Evolutionary conservation across 2,113 vertebrate genomes (phyloP), one percentile per base, ranked within the genome.

Genomic region (Oryzias melastigma): DNA sequence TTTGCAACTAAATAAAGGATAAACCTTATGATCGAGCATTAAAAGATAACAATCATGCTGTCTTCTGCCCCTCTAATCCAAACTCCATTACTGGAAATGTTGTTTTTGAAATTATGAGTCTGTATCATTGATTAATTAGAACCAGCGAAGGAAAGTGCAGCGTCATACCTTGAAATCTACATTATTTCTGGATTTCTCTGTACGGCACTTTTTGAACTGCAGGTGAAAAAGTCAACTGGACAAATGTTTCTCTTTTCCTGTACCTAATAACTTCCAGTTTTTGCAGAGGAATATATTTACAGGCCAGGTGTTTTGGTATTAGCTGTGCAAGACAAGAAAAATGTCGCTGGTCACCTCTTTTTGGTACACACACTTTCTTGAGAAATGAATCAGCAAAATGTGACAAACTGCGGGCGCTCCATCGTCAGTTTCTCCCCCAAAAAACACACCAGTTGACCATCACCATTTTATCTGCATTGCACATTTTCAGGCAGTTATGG

Each of bases 121-220:
- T 41, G 59, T 52, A 62, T 73, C 17, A 48, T 35, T 14, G 43
- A n/a, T 55, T 75, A 62, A 85, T 72, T 18, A 66, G 77, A 74
- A 65, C 57, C 54, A 46, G 66, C 40, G 54, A 48, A 46, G 4
- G 17, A 63, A 69, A 57, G 13, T 70, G 59, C 16, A 69, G 24
- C 22, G 27, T 49, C 62, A 71, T 14, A 15, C 45, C 59, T 71
- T 14, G n/a, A n/a, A 46, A 58, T 12, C 35, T 12, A 12, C 8
- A 12, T 25, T 29, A 46, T 60, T 60, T 66, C 46, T 68, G 52
- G 63, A 4, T 20, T 22, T 61, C 16, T n/a, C 24, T 63, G 20
- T 47, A 18, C 17, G 22, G 14, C 25, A n/a, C 18, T 53, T 54
- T 54, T 42, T 50, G 49, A 24, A 18, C 41, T 1, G 47, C 44